Percentiles rank a stretch among this genome's conserved stretches.
phyloP scores from a whole-genome alignment of 2,888 invertebrate species.

The Tricholauxania praeusta region DNA sequence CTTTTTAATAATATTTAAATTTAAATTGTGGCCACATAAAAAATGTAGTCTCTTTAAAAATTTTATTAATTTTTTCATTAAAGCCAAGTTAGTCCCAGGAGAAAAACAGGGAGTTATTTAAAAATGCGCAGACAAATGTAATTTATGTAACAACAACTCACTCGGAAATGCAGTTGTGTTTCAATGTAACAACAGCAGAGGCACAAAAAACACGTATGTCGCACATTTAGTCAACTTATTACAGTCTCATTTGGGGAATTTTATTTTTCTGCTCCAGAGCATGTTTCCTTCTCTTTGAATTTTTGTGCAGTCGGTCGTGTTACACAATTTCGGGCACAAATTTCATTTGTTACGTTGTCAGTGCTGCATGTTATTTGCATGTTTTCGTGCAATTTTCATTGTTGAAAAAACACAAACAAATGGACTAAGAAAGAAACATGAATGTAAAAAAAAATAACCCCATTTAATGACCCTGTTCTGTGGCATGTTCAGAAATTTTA shows the following conservation, averaged over 20 bases:
- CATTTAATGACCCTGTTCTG: constrained; percentile 25
- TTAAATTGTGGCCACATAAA: no score
- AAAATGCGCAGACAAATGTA: no score
- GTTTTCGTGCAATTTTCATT: constrained; percentile 16
- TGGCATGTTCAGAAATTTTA: constrained; percentile 22
- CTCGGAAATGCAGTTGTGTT: not conserved
- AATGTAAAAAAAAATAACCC: not conserved
- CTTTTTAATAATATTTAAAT: no score
- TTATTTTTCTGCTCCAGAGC: no score
- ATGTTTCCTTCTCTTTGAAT: not conserved
- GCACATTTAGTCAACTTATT: no score
- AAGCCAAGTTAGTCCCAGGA: no score
- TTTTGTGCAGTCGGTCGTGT: not conserved
- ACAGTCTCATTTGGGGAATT: no score
- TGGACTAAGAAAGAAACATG: not conserved
- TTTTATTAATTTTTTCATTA: no score
- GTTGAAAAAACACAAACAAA: constrained; percentile 1
- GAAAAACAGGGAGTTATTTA: no score
- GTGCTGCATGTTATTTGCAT: constrained; percentile 28
- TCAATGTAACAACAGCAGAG: not conserved
- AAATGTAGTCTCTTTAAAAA: no score
- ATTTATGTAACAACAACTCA: no score
- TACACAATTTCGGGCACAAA: constrained; percentile 11
- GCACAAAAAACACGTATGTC: no score
- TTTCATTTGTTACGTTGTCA: constrained; percentile 13